These are phyloP conservation scores for Heliconius hermathena DNA, from an alignment of 1,140 invertebrate species.

Conservation along the genomic window DNA sequence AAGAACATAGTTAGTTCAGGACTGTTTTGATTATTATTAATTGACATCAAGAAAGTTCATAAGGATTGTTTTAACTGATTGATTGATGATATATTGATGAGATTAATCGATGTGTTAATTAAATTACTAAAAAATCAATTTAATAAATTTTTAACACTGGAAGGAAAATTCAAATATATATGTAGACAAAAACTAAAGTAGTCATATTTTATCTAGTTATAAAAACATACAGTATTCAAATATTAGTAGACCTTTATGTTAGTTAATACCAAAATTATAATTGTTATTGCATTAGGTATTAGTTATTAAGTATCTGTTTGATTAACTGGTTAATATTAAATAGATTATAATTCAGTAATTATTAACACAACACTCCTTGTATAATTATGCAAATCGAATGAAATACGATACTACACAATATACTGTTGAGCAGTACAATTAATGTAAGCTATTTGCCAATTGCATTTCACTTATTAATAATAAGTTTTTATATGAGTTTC, in stretches of 20 bases:
- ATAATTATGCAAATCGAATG: constrained; percentile 11
- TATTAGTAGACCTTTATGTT: background rate
- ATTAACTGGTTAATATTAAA: background rate
- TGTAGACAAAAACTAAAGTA: no score
- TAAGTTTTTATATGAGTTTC: no score
- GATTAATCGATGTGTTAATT: no score
- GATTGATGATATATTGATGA: no score
- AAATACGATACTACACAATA: background rate
- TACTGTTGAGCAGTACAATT: constrained; percentile 1
- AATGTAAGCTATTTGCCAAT: background rate
- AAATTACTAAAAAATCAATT: no score
- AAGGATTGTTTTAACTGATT: no score
- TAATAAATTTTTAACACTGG: no score
- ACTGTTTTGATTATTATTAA: no score
- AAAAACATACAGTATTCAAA: background rate
- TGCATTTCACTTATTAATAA: background rate
- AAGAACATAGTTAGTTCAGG: no score
- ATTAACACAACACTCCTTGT: constrained; percentile 11
- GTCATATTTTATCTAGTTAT: no score
- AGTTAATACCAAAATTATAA: background rate
- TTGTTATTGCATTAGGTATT: background rate
- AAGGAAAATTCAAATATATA: no score
- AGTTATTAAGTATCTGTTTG: background rate
- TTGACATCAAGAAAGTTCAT: no score
- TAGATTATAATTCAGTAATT: constrained; percentile 10